These are phyloP conservation scores for Rotaria macrura DNA, from an alignment of 2,888 invertebrate genomes.

Conservation along the genomic window DNA sequence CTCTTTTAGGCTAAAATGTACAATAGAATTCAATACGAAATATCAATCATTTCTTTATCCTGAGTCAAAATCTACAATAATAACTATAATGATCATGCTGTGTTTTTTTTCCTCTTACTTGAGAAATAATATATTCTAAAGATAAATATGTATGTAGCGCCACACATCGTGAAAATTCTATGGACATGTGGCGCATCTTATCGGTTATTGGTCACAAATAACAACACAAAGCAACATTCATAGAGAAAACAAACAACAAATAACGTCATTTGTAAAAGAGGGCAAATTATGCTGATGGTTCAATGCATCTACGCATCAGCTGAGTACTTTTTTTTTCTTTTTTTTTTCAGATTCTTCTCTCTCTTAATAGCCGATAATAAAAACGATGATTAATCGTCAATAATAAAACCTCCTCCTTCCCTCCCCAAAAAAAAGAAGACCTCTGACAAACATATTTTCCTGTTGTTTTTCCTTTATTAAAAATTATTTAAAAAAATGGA, in stretches of 20 bases:
- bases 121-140: background rate
- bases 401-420: background rate
- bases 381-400: background rate
- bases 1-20: background rate
- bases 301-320: background rate
- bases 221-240: background rate
- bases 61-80: background rate
- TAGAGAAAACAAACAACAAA: background rate
- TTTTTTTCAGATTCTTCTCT: background rate
- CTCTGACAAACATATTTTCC: background rate
- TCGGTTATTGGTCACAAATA: background rate
- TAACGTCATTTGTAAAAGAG: background rate
- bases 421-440: background rate
- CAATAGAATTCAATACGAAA: background rate
- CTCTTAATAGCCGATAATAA: background rate
- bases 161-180: background rate
- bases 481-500: slow-evolving; percentile 41
- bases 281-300: background rate
- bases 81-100: background rate
- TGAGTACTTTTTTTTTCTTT: background rate
- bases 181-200: background rate
- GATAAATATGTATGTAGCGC: background rate
- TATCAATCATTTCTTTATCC: background rate
- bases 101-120: background rate
- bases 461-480: background rate